A percentile compares a stretch with the other conserved stretches of the same genome.
These are phyloP conservation scores for Monopis laevigella DNA, from an alignment of 2,888 invertebrate genomes.

Conservation along the genomic window DNA sequence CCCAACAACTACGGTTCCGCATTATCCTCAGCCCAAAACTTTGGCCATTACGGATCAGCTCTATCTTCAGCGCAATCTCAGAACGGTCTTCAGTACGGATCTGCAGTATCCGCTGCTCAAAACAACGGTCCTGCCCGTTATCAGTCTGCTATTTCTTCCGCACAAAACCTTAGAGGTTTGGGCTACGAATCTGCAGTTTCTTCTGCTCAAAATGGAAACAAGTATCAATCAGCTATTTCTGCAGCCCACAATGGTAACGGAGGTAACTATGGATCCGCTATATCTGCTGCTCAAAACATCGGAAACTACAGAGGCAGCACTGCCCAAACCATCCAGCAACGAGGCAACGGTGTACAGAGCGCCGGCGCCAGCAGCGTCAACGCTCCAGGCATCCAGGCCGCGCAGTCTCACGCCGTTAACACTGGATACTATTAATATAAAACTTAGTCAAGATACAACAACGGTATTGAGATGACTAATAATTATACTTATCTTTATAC, in stretches of 20 bases:
- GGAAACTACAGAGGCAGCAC: conserved; percentile 38
- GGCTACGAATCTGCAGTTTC: conserved; percentile 27
- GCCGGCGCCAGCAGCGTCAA: conserved; percentile 42
- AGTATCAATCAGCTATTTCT: conserved; percentile 34
- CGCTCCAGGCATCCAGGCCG: conserved; percentile 38
- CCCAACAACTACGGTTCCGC: conserved; percentile 28
- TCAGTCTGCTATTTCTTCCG: conserved; percentile 28
- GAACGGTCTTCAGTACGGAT: conserved; percentile 27
- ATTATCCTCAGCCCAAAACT: conserved; percentile 34
- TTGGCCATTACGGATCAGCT: conserved; percentile 32
- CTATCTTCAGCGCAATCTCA: conserved; percentile 33
- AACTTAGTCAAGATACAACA: conserved; percentile 10
- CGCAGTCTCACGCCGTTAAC: conserved; percentile 43
- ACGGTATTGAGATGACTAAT: conserved; percentile 44
- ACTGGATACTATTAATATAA: conserved; percentile 35
- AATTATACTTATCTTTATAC: conserved; percentile 39
- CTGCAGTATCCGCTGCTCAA: conserved; percentile 27
- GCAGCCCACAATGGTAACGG: conserved; percentile 25
- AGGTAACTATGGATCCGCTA: conserved; percentile 22
- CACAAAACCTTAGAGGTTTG: conserved; percentile 26
- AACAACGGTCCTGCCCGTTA: conserved; percentile 24
- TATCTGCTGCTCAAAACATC: conserved; percentile 36
- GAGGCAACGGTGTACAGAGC: conserved; percentile 30
- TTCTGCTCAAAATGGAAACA: conserved; percentile 21
- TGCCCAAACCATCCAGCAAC: conserved; percentile 21